phyloP scores from a whole-genome alignment of 2,888 invertebrate genomes.

The Drosophila limbata region DNA sequence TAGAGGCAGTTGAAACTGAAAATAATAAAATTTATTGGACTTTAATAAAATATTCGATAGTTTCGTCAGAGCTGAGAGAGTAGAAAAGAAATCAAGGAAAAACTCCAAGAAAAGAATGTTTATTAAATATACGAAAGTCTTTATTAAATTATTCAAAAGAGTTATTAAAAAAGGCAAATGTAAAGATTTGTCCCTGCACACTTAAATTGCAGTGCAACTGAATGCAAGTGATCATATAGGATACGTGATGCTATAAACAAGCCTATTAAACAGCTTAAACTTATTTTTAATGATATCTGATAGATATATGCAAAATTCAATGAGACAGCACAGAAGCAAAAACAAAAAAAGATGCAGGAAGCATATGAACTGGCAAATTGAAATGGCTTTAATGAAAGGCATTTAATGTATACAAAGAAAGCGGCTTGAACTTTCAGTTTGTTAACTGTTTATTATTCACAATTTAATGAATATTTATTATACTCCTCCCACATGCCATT shows the following conservation, averaged over 20 bases:
- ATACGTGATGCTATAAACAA: not conserved
- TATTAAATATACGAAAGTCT: no score
- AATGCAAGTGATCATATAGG: not conserved
- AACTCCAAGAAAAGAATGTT: not conserved
- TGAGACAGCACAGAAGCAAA: not conserved
- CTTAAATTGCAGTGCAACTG: not conserved
- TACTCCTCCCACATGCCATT: constrained; percentile 23
- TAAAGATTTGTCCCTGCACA: not conserved
- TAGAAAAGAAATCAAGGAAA: not conserved
- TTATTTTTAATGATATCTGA: not conserved
- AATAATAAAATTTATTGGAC: not conserved
- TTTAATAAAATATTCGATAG: not conserved
- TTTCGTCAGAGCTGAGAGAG: no score
- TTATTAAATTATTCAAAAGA: no score
- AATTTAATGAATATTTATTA: constrained; percentile 40
- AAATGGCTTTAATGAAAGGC: constrained; percentile 7
- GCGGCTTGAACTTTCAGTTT: constrained; percentile 21
- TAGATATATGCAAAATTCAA: not conserved
- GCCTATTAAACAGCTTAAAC: not conserved
- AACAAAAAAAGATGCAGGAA: not conserved
- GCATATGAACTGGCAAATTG: not conserved
- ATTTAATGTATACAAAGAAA: constrained; percentile 24
- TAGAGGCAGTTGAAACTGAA: no score
- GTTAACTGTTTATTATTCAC: constrained; percentile 21
- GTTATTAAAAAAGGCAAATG: no score